Base-by-base conservation (phyloP, 2,797 vertebrate genomes). In the Arnoldichthys spilopterus region DNA sequence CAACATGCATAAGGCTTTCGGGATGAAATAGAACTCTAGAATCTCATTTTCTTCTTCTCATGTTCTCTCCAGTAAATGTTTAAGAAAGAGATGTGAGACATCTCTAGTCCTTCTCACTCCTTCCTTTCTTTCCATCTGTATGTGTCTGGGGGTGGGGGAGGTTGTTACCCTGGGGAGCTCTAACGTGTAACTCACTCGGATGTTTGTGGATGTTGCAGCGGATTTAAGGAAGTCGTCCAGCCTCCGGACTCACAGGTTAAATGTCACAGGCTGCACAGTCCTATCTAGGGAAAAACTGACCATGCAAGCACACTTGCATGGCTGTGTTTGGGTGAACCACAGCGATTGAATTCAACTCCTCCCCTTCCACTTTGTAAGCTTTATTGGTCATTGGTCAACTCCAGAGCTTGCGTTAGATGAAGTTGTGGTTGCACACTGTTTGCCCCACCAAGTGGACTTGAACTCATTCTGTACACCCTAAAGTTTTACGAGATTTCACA, bases 201-300 rank as follows among this genome's bases (percentile, higher is more conserved):
- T 85, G 84, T 87, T 83, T 83, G 83, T 82, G 79, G 84, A 83
- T 16, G 79, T 79, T 84, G 88, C 88, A 72, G 72, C 86, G 86
- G 87, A 90, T 91, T 53, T 76, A 87, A 89, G 85, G 89, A 87
- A 91, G 88, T 89, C 85, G 83, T 91, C 89, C 69, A 74, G 72
- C 72, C 74, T 84, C 61, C 49, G 69, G 68, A 51, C 71, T 86
- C 72, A 71, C 76, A 79, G 81, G 89, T 89, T 88, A 90, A 89
- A 90, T 77, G 80, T 82, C 82, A 80, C 26, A 43, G 58, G 72
- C 82, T 58, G 13, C 66, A 67, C 72, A 53, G 70, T 70, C 37
- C 66, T 62, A 79, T 45, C 22, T 75, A 69, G 75, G 67, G 63
- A 79, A 76, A 76, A 78, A 69, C 30, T 22, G 61, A 72, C 37